Base-by-base conservation (phyloP, 1,140 invertebrate species). In the Brachionus calyciflorus region DNA sequence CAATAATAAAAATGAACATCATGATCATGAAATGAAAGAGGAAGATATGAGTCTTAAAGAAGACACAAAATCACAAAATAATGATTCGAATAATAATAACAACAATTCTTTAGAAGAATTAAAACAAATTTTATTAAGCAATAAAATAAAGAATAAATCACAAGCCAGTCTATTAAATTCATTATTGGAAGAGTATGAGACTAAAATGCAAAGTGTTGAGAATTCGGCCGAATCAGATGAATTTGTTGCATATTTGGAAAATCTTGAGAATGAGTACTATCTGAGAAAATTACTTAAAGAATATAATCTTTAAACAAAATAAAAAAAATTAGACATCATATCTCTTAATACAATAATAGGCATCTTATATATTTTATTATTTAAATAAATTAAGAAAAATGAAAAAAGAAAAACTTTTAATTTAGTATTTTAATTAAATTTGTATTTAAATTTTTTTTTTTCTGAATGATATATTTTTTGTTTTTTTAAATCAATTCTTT, bases 231-330 rank as follows among this genome's bases (percentile, higher is more conserved):
- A 65, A 12, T 24, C 33, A 1, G 60, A 65, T 44, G 60, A 65
- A 10, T n/a, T 65, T 14, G 60, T 44, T 44, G 3, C 24, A 14
- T 37, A 65, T 37, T 65, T 65, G 37, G 19, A 65, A 44, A 44
- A 65, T 41, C 19, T 65, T 9, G 60, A 65, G n/a, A 65, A 65
- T 44, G 60, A 65, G 24, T 65, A 65, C 44, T 44, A 65, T 65
- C 24, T 65, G 44, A 65, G 60, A 65, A 65, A 65, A 65, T 65
- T 65, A 24, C 40, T 65, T 3, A 21, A 46, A 46, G n/a, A 46
- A 14, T 46, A 14, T 17, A 46, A 46, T 46, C n/a, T 46, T 14
- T n/a, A n/a, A n/a, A n/a, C n/a, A n/a, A n/a, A n/a, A n/a, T n/a
- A n/a, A n/a, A n/a, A n/a, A n/a, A n/a, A n/a, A n/a, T n/a, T n/a